Conservation (phyloP, 2,797 vertebrate species). For the Sebastiscus albofasciatus region DNA sequence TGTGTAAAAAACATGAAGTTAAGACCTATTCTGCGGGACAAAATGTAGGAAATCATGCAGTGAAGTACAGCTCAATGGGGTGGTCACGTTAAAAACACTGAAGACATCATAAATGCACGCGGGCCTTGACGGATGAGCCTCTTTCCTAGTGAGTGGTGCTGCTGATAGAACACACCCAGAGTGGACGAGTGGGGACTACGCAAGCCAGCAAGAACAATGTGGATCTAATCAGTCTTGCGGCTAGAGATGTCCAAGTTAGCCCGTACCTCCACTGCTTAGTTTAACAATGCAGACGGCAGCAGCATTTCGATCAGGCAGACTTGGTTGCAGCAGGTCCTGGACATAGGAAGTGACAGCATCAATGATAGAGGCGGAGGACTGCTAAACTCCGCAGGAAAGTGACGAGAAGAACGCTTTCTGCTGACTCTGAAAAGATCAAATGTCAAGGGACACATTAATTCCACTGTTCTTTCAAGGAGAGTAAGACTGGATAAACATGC, state of each 20-base stretch:
- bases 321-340: conserved; percentile 20
- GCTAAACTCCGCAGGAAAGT: conserved; percentile 58
- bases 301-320: conserved; percentile 54
- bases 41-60: neutral
- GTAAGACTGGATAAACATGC: conserved; percentile 5
- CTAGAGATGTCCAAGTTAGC: conserved; percentile 7
- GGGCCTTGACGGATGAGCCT: neutral
- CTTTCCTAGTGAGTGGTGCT: neutral
- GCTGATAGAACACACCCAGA: neutral
- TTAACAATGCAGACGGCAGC: conserved; percentile 37
- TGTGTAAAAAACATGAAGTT: neutral
- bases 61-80: neutral
- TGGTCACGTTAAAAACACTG: neutral
- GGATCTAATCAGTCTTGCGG: conserved; percentile 42
- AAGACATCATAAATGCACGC: neutral
- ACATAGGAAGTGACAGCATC: conserved; percentile 48
- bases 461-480: neutral
- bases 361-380: conserved; percentile 45
- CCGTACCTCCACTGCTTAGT: conserved; percentile 16
- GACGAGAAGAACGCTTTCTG: conserved; percentile 58
- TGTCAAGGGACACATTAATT: conserved; percentile 55
- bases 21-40: neutral
- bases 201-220: conserved; percentile 36
- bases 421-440: conserved; percentile 57
- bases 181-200: neutral